Evolutionary conservation across 2,888 invertebrate species (phyloP).

Genomic region (Cenopis cana): DNA sequence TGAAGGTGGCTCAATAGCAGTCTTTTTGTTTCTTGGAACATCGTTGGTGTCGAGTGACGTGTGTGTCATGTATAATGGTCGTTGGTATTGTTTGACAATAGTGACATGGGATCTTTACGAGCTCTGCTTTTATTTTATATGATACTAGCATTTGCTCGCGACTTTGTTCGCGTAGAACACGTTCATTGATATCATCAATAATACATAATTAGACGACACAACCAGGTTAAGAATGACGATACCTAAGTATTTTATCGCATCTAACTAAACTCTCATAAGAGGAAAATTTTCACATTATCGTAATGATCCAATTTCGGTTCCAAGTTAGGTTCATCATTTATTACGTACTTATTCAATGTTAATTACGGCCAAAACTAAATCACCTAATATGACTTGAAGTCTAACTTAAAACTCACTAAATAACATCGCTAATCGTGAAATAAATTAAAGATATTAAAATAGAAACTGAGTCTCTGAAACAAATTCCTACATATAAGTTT

Average conservation of each 20-base stretch:
- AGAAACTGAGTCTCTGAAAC: conserved; percentile 29
- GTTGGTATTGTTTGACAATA: conserved; percentile 1
- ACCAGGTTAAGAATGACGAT: too few species aligned
- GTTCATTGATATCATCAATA: too few species aligned
- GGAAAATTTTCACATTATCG: too few species aligned
- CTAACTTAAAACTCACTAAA: not conserved
- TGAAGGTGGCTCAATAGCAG: not conserved
- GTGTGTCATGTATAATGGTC: not conserved
- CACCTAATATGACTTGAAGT: not conserved
- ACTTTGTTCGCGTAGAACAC: too few species aligned
- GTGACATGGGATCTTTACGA: not conserved
- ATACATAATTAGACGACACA: too few species aligned
- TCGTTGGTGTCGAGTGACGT: conserved; percentile 1
- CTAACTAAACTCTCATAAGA: too few species aligned
- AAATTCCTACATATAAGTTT: not conserved
- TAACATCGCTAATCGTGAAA: not conserved
- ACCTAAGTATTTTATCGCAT: too few species aligned
- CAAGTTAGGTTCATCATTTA: too few species aligned
- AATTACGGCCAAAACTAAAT: not conserved
- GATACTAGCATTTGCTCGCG: too few species aligned
- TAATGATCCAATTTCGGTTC: too few species aligned
- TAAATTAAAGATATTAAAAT: not conserved
- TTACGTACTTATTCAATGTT: too few species aligned
- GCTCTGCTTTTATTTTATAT: too few species aligned
- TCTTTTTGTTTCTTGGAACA: not conserved